A percentile compares a stretch with the other conserved stretches of the same genome.
Evolutionary conservation across 2,888 invertebrate genomes (phyloP).

Genomic region (Spodoptera exigua): DNA sequence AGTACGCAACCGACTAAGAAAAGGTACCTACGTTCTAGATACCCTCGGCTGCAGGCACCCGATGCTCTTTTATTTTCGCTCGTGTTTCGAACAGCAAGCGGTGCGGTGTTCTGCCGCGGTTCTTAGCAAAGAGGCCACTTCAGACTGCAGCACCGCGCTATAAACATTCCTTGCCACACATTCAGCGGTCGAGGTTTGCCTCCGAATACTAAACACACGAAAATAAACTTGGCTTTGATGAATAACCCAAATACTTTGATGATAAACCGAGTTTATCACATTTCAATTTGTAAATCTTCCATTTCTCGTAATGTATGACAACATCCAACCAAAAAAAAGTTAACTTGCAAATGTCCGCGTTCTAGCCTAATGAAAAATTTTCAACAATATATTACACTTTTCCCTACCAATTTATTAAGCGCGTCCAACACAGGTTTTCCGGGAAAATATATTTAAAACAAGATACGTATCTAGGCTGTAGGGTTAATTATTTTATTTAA

Average conservation of each 20-base stretch:
- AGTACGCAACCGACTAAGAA: no score
- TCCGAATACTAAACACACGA: slow-evolving; percentile 95
- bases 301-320: slow-evolving; percentile 27
- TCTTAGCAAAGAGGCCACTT: slow-evolving; percentile 98
- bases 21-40: slow-evolving; percentile 8
- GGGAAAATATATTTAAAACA: slow-evolving; percentile 43
- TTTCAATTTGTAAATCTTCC: slow-evolving; percentile 32
- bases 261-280: slow-evolving; percentile 1
- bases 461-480: slow-evolving; percentile 51
- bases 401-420: slow-evolving; percentile 51
- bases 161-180: slow-evolving; percentile 98
- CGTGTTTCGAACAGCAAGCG: slow-evolving; percentile 96
- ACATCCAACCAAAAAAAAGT: slow-evolving; percentile 43
- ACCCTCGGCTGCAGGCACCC: slow-evolving; percentile 2
- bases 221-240: slow-evolving; percentile 96
- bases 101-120: slow-evolving; percentile 96
- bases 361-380: slow-evolving; percentile 46
- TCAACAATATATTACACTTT: slow-evolving; percentile 47
- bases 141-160: slow-evolving; percentile 99
- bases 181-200: slow-evolving; percentile 95
- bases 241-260: slow-evolving; percentile 11
- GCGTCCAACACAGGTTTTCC: slow-evolving; percentile 46
- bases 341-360: slow-evolving; percentile 43
- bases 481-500: slow-evolving; percentile 58
- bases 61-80: slow-evolving; percentile 86